phyloP scores from a whole-genome alignment of 1,140 invertebrate species.

The Aculops lycopersici region DNA sequence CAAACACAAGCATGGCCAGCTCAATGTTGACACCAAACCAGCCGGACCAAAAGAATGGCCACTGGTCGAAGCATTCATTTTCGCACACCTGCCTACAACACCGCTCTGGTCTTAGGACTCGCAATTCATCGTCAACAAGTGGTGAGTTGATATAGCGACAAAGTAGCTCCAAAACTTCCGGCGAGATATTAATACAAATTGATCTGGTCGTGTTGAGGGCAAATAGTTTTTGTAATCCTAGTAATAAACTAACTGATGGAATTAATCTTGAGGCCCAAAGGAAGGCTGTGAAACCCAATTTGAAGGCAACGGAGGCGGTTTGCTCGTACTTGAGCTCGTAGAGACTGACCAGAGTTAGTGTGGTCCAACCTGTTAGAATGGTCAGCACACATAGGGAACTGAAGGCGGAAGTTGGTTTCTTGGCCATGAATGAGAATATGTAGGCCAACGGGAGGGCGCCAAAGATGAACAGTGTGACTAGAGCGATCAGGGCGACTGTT shows the following conservation, averaged over 20 bases:
- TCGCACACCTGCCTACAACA: constrained; percentile 7
- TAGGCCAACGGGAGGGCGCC: constrained; percentile 9
- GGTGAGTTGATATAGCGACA: neutral
- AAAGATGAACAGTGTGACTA: constrained; percentile 8
- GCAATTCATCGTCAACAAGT: constrained; percentile 3
- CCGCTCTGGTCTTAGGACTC: constrained; percentile 6
- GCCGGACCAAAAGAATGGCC: constrained; percentile 7
- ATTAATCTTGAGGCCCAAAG: constrained; percentile 5
- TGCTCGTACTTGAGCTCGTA: neutral
- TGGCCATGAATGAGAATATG: constrained; percentile 7
- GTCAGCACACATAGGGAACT: constrained; percentile 1
- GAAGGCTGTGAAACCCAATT: neutral
- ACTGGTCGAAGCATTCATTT: constrained; percentile 6
- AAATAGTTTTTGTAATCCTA: constrained; percentile 5
- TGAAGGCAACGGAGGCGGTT: neutral
- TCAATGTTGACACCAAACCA: constrained; percentile 7
- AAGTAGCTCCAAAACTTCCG: neutral
- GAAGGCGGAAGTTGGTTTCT: constrained; percentile 7
- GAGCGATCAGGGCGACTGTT: constrained; percentile 1
- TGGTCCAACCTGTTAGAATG: neutral
- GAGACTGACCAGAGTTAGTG: neutral
- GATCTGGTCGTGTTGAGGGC: constrained; percentile 5
- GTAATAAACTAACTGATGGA: constrained; percentile 3
- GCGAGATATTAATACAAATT: constrained; percentile 3
- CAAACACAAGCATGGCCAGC: constrained; percentile 4